Evolutionary conservation across 1,140 invertebrate species (phyloP), one percentile per base, ranked within the genome.

Genomic region (Rhopalosiphum padi): DNA sequence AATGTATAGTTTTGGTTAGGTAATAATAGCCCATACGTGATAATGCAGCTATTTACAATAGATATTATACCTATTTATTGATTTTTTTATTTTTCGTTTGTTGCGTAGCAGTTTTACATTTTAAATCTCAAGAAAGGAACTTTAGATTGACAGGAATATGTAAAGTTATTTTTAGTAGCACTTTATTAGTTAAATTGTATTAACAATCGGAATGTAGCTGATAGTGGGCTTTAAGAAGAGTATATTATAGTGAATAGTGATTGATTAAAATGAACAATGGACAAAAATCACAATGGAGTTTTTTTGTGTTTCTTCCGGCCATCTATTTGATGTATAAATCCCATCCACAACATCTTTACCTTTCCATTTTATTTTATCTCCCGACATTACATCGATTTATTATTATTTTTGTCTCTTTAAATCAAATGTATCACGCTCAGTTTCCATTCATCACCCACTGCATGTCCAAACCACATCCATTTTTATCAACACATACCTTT

Each of bases 131-230:
- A n/a, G 15, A n/a, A 35, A 18, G 15, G 60, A 77, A 21, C n/a
- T 77, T 1, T 77, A n/a, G 60, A 77, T 77, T 77, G 60, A 77
- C n/a, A 77, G 4, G 60, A 77, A 77, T 77, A n/a, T 77, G 60
- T n/a, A 18, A 77, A 77, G 15, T 77, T 77, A 77, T 77, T 77
- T 77, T 77, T 77, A 77, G 60, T 77, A n/a, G 30, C 30, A 77
- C 60, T 77, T 77, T 77, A 95, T 87, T 43, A 46, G 85, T 87
- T 46, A 87, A 55, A 90, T n/a, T 21, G 46, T 18, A 41, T 35
- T 30, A 55, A 55, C 37, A 87, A 41, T 90, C 3, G 2, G 37
- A 90, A 90, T 41, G 88, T 35, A 41, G 35, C 11, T 55, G 51
- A 55, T 55, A 30, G 37, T 30, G 11, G n/a, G 25, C 3, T 35